These are phyloP conservation scores for Trogon melanurus DNA, from an alignment of 2,113 vertebrate species.

Conservation along the genomic window DNA sequence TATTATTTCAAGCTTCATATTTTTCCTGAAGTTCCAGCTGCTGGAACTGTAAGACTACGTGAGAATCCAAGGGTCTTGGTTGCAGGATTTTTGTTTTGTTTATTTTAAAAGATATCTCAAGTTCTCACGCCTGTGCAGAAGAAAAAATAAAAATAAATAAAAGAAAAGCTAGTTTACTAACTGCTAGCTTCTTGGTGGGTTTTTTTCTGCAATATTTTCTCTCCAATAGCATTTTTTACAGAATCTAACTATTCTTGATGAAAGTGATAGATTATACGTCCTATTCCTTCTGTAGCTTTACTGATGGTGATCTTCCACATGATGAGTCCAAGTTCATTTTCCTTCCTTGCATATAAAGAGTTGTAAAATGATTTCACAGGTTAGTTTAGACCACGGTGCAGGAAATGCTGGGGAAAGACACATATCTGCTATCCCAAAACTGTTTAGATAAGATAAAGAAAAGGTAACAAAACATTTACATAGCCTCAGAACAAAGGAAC, in stretches of 20 bases:
- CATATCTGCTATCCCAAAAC: neutral
- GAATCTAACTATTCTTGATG: neutral
- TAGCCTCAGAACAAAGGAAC: neutral
- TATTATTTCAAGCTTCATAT: neutral
- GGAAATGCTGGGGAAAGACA: neutral
- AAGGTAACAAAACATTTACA: neutral
- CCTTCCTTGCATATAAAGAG: neutral
- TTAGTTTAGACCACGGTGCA: neutral
- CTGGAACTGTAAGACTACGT: neutral
- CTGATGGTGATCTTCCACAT: neutral
- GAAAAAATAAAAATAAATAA: neutral
- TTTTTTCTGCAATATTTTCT: neutral
- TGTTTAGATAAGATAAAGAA: neutral
- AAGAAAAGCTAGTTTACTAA: neutral
- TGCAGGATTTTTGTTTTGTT: conserved; percentile 8
- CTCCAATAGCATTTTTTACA: neutral
- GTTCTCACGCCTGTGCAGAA: neutral
- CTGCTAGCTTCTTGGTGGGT: neutral
- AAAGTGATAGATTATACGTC: neutral
- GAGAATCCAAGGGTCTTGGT: conserved; percentile 11
- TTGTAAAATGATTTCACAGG: neutral
- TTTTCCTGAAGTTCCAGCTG: conserved; percentile 26
- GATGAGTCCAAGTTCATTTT: neutral
- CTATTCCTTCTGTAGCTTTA: neutral
- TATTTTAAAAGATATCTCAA: conserved; percentile 39